Evolutionary conservation across 2,113 vertebrate genomes (phyloP), one percentile per base, ranked within the genome.

Genomic region (Sylvietta virens): DNA sequence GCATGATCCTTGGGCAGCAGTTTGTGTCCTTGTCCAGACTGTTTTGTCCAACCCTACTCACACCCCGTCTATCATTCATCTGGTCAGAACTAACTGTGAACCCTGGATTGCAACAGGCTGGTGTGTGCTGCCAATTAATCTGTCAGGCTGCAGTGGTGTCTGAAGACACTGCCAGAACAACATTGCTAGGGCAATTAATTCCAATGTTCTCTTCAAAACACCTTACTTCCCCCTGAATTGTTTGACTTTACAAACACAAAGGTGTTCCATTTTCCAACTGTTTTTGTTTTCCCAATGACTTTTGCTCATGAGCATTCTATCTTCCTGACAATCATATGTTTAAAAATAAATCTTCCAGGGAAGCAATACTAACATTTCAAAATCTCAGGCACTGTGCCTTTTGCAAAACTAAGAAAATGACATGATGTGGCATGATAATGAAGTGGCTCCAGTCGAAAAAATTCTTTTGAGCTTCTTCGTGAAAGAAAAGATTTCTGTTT

Each of bases 71-170:
- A 26, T 94, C 94, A 94, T 81, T 91, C 89, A 79, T 67, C 50
- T 71, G 65, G 81, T 85, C 91, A 96, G 94, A 96, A 88, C 93
- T 94, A 94, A 81, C 95, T 88, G 86, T 92, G 93, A 95, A 93
- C 95, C 69, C 90, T 86, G 95, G 93, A 94, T 96, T 97, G 95
- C 94, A 93, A 93, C 95, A 96, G 94, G 88, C 83, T 67, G 69
- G 44, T 79, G 80, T 31, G 9, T 61, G 88, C 88, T 96, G 94
- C 93, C 93, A 97, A 90, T 93, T 94, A 61, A 86, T 96, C 90
- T 74, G 86, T 97, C 87, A 95, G 84, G 78, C 93, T 90, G 84
- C 91, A 95, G 81, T 1, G 4, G 86, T 92, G 87, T 73, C 94
- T 94, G 58, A 81, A 89, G 91, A 82, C 91, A 65, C 24, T 95